A percentile compares a stretch with the other conserved stretches of the same genome.
Conservation (phyloP, 2,888 invertebrate species). For the Drosophila siamana region DNA sequence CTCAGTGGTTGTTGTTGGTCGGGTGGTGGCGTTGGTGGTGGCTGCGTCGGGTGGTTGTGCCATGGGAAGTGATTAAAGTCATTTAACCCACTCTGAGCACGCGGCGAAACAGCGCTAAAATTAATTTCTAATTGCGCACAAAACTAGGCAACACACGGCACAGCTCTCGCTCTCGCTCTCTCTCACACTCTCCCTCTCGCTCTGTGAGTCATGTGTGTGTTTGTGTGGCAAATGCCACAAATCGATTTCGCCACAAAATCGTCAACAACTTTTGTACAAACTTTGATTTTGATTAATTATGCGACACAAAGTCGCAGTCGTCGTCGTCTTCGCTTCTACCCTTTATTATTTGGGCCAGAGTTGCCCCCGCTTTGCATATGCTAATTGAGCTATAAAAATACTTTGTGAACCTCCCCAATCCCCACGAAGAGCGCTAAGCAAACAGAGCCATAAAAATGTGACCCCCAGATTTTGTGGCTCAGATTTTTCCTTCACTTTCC, state of each 20-base stretch:
- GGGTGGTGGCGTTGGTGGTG: slow-evolving; percentile 19
- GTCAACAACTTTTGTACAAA: slow-evolving; percentile 10
- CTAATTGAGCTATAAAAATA: slow-evolving; percentile 80
- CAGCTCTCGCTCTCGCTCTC: not conserved
- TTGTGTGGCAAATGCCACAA: slow-evolving; percentile 1
- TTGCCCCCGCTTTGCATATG: slow-evolving; percentile 59
- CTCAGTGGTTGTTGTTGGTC: slow-evolving; percentile 13
- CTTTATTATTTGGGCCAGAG: slow-evolving; percentile 24
- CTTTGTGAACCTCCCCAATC: slow-evolving; percentile 60
- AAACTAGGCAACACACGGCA: slow-evolving; percentile 68
- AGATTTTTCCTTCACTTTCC: slow-evolving; percentile 60
- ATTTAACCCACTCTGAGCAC: slow-evolving; percentile 80
- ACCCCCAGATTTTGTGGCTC: slow-evolving; percentile 58
- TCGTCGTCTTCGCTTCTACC: slow-evolving; percentile 32
- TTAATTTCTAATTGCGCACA: slow-evolving; percentile 82
- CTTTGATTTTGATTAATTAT: slow-evolving; percentile 62
- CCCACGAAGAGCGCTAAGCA: slow-evolving; percentile 38
- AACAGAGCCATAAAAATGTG: slow-evolving; percentile 72
- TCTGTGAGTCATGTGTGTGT: slow-evolving; percentile 12
- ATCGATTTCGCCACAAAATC: slow-evolving; percentile 20
- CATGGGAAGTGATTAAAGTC: slow-evolving; percentile 82
- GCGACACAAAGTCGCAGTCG: slow-evolving; percentile 4
- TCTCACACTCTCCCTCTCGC: not conserved
- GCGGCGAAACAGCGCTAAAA: slow-evolving; percentile 58
- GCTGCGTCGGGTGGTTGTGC: slow-evolving; percentile 22